phyloP scores from a whole-genome alignment of 2,797 vertebrate genomes.

The Columba guinea region DNA sequence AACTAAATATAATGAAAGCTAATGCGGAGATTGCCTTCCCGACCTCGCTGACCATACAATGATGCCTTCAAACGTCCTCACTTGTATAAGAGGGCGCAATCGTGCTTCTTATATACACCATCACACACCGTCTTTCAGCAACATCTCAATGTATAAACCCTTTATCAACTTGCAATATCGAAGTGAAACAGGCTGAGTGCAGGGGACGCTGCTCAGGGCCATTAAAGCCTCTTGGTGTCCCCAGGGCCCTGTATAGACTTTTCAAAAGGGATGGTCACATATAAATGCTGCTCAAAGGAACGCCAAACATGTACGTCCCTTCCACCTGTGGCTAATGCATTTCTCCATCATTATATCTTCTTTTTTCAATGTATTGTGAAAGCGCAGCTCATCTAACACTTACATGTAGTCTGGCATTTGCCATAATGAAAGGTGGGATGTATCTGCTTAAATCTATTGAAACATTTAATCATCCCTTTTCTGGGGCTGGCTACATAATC shows the following conservation, averaged over 20 bases:
- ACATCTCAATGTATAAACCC: not conserved
- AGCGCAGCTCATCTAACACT: not conserved
- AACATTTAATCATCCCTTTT: not conserved
- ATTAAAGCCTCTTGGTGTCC: not conserved
- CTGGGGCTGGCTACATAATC: not conserved
- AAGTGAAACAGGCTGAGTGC: not conserved
- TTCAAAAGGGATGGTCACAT: accelerated
- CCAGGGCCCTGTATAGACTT: too few relatives aligned
- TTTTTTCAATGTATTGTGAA: not conserved
- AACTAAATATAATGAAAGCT: not conserved
- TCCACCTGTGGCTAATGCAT: not conserved
- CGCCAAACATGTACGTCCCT: not conserved
- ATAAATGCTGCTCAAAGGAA: not conserved
- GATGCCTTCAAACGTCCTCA: not conserved
- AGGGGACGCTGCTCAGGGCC: not conserved
- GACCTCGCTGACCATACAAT: not conserved
- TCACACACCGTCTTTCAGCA: not conserved
- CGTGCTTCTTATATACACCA: not conserved
- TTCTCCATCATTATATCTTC: not conserved
- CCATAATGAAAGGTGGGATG: not conserved
- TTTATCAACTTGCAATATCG: not conserved
- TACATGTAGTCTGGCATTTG: not conserved
- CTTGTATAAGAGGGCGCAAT: not conserved
- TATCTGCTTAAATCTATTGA: not conserved
- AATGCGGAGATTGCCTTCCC: not conserved